Evolutionary conservation across 2,797 vertebrate genomes (phyloP).

Genomic region (Scyliorhinus canicula): DNA sequence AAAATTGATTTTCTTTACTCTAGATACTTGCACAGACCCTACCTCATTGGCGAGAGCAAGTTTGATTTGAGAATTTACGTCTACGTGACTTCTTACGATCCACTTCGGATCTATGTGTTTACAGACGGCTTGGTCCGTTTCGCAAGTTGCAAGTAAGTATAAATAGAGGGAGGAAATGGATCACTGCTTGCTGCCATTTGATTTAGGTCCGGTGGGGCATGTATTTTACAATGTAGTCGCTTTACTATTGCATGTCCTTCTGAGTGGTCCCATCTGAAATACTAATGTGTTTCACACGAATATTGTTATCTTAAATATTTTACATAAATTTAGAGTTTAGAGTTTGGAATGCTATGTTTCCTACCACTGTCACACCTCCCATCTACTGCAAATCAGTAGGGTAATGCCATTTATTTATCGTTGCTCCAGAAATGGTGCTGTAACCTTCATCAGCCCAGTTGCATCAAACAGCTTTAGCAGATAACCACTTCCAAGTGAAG

Average conservation of each 20-base stretch:
- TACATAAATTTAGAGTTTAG: too few species aligned
- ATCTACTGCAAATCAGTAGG: neutral
- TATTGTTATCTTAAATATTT: neutral
- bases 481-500: too few species aligned
- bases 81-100: conserved; percentile 87
- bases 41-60: conserved; percentile 94
- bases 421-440: neutral
- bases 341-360: neutral
- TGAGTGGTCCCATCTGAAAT: neutral
- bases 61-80: conserved; percentile 96
- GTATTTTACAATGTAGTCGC: neutral
- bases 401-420: neutral
- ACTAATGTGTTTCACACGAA: neutral
- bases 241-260: neutral
- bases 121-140: conserved; percentile 92
- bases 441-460: neutral
- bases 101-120: conserved; percentile 88
- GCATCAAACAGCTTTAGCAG: neutral
- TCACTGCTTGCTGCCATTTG: neutral
- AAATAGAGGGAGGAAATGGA: neutral
- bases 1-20: conserved; percentile 18
- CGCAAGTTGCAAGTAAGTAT: conserved; percentile 93
- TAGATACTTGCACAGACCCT: conserved; percentile 94
- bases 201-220: neutral
- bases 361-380: too few species aligned